Evolutionary conservation across 2,888 invertebrate species (phyloP).

Genomic region (Ectobius pallidus): DNA sequence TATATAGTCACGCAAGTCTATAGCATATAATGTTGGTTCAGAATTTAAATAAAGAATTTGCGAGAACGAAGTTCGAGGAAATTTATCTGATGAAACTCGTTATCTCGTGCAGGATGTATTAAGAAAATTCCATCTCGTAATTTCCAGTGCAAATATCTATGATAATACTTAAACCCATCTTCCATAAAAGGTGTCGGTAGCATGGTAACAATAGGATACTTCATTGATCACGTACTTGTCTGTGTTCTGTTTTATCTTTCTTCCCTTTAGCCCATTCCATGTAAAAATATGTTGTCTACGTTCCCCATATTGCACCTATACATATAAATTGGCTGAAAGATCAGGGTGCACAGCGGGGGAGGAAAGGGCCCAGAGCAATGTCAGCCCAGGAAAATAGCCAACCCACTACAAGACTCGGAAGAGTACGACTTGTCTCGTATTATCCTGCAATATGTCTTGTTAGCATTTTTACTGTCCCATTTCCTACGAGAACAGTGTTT

Average conservation of each 20-base stretch:
- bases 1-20: too few relatives aligned
- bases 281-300: neutral
- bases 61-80: too few relatives aligned
- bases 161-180: too few relatives aligned
- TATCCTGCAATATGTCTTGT: constrained; percentile 33
- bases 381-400: constrained; percentile 10
- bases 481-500: constrained; percentile 17
- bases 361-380: neutral
- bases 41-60: too few relatives aligned
- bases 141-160: too few relatives aligned
- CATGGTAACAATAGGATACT: neutral
- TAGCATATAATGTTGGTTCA: too few relatives aligned
- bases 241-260: neutral
- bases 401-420: constrained; percentile 9
- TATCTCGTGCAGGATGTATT: too few relatives aligned
- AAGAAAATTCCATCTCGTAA: too few relatives aligned
- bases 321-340: constrained; percentile 25
- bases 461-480: constrained; percentile 30
- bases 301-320: constrained; percentile 29
- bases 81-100: too few relatives aligned
- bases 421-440: neutral
- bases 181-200: too few relatives aligned
- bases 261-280: neutral
- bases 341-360: neutral
- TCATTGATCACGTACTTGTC: neutral